These are phyloP conservation scores for Eriosoma lanigerum DNA, from an alignment of 1,140 invertebrate species.

Conservation along the genomic window DNA sequence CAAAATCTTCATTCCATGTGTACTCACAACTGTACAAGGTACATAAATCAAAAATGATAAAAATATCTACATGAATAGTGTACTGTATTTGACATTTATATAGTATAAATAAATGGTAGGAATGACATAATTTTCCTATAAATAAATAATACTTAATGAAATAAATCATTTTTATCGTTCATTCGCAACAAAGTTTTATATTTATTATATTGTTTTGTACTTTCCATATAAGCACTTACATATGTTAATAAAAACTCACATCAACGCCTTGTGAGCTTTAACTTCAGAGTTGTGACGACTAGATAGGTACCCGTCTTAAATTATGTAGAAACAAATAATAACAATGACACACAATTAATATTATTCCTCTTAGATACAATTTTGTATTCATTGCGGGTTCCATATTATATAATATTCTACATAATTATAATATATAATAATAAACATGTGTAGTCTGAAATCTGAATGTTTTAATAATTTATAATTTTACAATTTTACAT, in stretches of 20 bases:
- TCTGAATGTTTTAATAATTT: neutral
- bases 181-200: neutral
- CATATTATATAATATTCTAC: too few species aligned
- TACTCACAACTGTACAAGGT: too few species aligned
- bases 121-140: neutral
- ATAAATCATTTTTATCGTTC: slow-evolving; percentile 4
- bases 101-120: too few species aligned
- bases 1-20: too few species aligned
- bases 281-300: slow-evolving; percentile 2
- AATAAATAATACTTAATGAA: slow-evolving; percentile 31
- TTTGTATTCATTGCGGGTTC: neutral
- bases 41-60: too few species aligned
- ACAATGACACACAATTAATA: neutral
- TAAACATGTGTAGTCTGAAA: too few species aligned
- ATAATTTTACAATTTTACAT: neutral
- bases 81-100: too few species aligned
- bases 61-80: too few species aligned
- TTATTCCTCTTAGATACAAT: neutral
- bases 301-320: neutral
- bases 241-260: slow-evolving; percentile 26
- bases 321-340: neutral
- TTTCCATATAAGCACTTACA: neutral
- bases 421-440: too few species aligned
- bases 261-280: neutral
- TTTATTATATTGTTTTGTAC: neutral